phyloP scores from a whole-genome alignment of 2,113 vertebrate genomes.

The Gorsachius goisagi region DNA sequence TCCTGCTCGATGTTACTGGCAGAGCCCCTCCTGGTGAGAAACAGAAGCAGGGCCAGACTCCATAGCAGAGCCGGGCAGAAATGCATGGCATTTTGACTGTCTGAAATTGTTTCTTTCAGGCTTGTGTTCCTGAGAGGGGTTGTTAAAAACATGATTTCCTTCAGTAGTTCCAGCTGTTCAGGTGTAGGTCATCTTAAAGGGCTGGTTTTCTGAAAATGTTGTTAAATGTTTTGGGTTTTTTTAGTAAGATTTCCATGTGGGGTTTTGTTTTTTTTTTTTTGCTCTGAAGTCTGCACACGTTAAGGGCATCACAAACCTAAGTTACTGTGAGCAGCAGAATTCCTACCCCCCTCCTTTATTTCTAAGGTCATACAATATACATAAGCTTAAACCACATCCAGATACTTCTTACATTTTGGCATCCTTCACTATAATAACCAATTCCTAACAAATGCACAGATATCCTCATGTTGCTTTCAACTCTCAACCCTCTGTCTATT shows the following conservation, averaged over 20 bases:
- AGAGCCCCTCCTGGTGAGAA: not conserved
- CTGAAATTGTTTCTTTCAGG: not conserved
- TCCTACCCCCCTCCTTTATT: not conserved
- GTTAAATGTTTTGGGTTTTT: not conserved
- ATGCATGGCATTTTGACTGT: not conserved
- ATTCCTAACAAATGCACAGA: not conserved
- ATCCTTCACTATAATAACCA: not conserved
- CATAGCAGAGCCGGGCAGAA: not conserved
- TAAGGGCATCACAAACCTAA: not conserved
- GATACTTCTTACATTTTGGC: not conserved
- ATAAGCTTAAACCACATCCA: not conserved
- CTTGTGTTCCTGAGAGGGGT: not conserved
- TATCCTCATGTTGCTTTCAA: not conserved
- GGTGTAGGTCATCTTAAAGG: not conserved
- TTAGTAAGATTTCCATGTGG: not conserved
- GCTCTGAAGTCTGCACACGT: not conserved
- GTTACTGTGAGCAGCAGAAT: not conserved
- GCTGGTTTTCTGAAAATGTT: not conserved
- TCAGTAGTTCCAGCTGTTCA: not conserved
- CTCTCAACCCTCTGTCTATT: not conserved
- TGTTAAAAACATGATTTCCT: not conserved
- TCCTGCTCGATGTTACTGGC: not conserved
- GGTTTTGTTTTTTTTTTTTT: not conserved
- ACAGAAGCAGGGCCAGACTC: not conserved
- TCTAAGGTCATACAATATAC: not conserved